Percentiles rank a stretch among this genome's conserved stretches.
Evolutionary conservation across 1,140 invertebrate species (phyloP).

Genomic region (Drusus annulatus): DNA sequence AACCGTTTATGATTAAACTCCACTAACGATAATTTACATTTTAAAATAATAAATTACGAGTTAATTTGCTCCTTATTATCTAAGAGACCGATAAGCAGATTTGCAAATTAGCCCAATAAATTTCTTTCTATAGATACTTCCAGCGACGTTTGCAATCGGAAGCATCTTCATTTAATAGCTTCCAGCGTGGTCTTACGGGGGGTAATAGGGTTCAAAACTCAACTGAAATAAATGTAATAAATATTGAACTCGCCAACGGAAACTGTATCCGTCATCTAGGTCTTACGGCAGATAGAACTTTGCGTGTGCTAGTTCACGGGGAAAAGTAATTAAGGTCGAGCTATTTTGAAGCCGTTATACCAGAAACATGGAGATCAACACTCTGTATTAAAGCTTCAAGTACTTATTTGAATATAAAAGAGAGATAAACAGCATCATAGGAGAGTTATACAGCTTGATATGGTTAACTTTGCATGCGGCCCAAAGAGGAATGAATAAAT

Average conservation of each 20-base stretch:
- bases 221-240: too few species aligned
- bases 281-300: neutral
- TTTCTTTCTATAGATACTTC: conserved; percentile 55
- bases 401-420: too few species aligned
- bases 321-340: neutral
- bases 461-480: too few species aligned
- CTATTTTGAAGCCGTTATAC: neutral
- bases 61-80: neutral
- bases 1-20: too few species aligned
- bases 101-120: conserved; percentile 58
- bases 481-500: too few species aligned
- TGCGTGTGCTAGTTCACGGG: neutral
- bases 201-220: neutral
- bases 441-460: too few species aligned
- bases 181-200: neutral
- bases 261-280: too few species aligned
- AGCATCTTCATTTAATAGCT: conserved; percentile 53
- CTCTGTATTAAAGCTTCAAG: too few species aligned
- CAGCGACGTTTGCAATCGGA: conserved; percentile 52
- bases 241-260: too few species aligned
- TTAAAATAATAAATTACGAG: conserved; percentile 19
- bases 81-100: conserved; percentile 35
- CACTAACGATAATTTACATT: conserved; percentile 2
- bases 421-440: too few species aligned
- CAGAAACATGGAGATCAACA: neutral